These are phyloP conservation scores for Hirtodrosophila duncani DNA, from an alignment of 2,888 invertebrate genomes.

Conservation along the genomic window DNA sequence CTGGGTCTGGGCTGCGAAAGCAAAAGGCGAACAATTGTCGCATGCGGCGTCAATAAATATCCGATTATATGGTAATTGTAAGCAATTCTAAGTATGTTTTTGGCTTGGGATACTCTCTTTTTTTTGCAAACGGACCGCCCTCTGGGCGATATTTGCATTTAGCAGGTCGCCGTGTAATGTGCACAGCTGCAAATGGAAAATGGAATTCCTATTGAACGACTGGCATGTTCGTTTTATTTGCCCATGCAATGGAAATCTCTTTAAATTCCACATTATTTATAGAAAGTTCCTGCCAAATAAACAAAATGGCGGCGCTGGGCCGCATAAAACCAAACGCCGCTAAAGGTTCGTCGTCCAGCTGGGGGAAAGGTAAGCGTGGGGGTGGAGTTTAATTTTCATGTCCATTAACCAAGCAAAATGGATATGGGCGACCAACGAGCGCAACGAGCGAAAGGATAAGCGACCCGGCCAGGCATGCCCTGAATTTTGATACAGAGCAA, in stretches of 20 bases:
- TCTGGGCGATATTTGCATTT: constrained; percentile 47
- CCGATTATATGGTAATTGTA: constrained; percentile 67
- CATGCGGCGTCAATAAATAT: constrained; percentile 66
- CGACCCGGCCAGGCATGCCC: constrained; percentile 30
- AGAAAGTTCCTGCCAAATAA: constrained; percentile 15
- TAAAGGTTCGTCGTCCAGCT: too few species aligned
- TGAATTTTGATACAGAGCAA: constrained; percentile 44
- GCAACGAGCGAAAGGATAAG: constrained; percentile 63
- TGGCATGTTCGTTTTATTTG: constrained; percentile 46
- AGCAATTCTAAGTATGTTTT: constrained; percentile 24
- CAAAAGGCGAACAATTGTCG: constrained; percentile 54
- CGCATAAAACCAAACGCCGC: constrained; percentile 8
- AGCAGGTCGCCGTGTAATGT: constrained; percentile 6
- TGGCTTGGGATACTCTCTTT: not conserved
- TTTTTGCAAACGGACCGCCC: constrained; percentile 22
- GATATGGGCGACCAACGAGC: constrained; percentile 36
- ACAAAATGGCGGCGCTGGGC: constrained; percentile 44
- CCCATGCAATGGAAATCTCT: constrained; percentile 3
- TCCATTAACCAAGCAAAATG: constrained; percentile 73
- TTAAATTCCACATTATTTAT: constrained; percentile 24
- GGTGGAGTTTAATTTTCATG: constrained; percentile 70
- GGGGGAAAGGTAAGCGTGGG: constrained; percentile 14
- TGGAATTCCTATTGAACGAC: constrained; percentile 26
- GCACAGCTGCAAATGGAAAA: constrained; percentile 61
- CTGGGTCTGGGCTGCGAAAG: not conserved